A percentile compares a stretch with the other conserved stretches of the same genome.
These are phyloP conservation scores for Acanthosepion lycidas DNA, from an alignment of 2,888 invertebrate genomes.

Conservation along the genomic window DNA sequence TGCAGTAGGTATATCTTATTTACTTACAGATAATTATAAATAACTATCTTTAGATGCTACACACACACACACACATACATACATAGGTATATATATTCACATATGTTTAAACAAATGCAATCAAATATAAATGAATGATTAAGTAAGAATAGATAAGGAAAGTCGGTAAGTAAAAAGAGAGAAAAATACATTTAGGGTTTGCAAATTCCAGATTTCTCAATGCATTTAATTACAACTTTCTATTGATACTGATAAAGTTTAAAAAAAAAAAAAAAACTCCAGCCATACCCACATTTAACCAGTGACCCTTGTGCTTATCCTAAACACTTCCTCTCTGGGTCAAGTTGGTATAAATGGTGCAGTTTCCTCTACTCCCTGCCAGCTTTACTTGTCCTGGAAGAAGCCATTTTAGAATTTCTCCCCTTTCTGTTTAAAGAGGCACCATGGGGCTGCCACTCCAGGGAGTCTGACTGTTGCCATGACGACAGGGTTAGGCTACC, in stretches of 20 bases:
- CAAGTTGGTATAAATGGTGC: constrained; percentile 42
- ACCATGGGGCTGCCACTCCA: constrained; percentile 40
- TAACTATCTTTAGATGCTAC: background rate
- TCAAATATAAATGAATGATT: background rate
- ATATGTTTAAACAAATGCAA: background rate
- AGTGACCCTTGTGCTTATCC: constrained; percentile 40
- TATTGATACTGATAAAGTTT: background rate
- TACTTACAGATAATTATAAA: background rate
- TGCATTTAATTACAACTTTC: background rate
- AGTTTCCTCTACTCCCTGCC: constrained; percentile 33
- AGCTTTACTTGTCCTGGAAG: constrained; percentile 45
- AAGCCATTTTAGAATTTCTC: constrained; percentile 47
- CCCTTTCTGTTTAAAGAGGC: constrained; percentile 45
- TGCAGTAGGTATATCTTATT: background rate
- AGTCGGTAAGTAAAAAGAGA: no score
- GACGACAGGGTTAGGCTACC: constrained; percentile 34
- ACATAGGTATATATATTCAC: background rate
- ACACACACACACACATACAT: background rate
- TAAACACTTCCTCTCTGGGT: constrained; percentile 25
- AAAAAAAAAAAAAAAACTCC: background rate
- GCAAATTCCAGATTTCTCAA: background rate
- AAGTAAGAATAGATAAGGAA: no score
- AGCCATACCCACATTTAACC: constrained; percentile 23
- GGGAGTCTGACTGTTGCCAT: constrained; percentile 46
- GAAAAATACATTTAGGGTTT: background rate